These are phyloP conservation scores for Papilio gigon DNA, from an alignment of 2,888 invertebrate species.

Conservation along the genomic window DNA sequence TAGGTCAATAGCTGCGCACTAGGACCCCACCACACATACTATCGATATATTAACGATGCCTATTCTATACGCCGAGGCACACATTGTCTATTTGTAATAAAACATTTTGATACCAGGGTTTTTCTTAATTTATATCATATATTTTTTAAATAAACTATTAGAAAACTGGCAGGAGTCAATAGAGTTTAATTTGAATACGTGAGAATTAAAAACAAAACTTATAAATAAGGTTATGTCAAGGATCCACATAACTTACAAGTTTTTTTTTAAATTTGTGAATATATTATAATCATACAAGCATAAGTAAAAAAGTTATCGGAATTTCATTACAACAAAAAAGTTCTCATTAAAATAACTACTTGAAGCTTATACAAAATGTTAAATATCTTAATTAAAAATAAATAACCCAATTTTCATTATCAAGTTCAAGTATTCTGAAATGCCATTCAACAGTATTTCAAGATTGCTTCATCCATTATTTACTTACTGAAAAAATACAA, in stretches of 20 bases:
- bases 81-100: background rate
- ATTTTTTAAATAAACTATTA: too few species aligned
- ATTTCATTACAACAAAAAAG: background rate
- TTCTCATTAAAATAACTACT: background rate
- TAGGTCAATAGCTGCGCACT: slow-evolving; percentile 70
- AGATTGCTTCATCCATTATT: background rate
- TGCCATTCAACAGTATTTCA: background rate
- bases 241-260: background rate
- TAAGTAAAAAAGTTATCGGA: slow-evolving; percentile 3
- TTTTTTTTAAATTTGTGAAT: background rate
- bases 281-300: too few species aligned
- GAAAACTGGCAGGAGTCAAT: too few species aligned
- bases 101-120: slow-evolving; percentile 3
- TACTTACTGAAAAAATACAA: background rate
- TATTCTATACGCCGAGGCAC: background rate
- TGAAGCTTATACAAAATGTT: background rate
- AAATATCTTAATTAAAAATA: background rate
- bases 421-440: background rate
- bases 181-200: background rate
- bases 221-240: background rate
- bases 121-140: too few species aligned
- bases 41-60: slow-evolving; percentile 42
- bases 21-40: slow-evolving; percentile 40
- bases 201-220: background rate
- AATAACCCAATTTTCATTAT: slow-evolving; percentile 9